Evolutionary conservation across 2,113 vertebrate genomes (phyloP), one percentile per base, ranked within the genome.

Genomic region (Pungitius pungitius): DNA sequence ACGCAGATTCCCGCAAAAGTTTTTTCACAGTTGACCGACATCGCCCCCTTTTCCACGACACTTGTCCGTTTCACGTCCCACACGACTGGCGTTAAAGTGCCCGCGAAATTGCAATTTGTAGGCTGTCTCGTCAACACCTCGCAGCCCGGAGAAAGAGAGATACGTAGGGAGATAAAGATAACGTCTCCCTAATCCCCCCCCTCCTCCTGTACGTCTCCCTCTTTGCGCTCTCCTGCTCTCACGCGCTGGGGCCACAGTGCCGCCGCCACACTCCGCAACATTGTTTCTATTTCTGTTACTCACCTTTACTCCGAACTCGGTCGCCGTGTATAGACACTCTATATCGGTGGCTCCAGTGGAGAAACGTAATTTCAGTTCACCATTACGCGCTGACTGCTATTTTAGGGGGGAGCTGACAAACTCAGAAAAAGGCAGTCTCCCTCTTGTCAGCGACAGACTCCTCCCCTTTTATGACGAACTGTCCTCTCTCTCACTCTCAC

Each of bases 401-500:
- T 94, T 95, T 94, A 90, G 93, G 89, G 84, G 92, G 92, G 90
- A 91, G 91, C 90, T 91, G 93, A 94, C 93, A 93, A 94, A 94
- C 93, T 95, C 93, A 85, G 89, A 90, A 92, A 92, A 93, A 92
- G 89, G 89, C 89, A 88, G 91, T 82, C 88, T 90, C 84, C 85
- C 88, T 93, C 93, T 93, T 93, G 93, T 93, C 92, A 93, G 77
- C 74, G 78, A 78, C 39, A 87, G 85, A 90, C 92, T 92, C 92
- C 93, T 85, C 94, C 93, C 90, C 87, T 72, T 58, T 49, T 84
- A 82, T 85, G 88, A 85, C 90, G 83, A 77, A 26, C 58, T 60
- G 65, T 35, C 73, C 77, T 55, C 80, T 27, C 78, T 70, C 78
- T 60, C 83, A 22, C 71, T 47, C 62, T 42, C 87, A 27, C 77